These are phyloP conservation scores for Discoglossus pictus DNA, from an alignment of 2,797 vertebrate species.

Conservation along the genomic window DNA sequence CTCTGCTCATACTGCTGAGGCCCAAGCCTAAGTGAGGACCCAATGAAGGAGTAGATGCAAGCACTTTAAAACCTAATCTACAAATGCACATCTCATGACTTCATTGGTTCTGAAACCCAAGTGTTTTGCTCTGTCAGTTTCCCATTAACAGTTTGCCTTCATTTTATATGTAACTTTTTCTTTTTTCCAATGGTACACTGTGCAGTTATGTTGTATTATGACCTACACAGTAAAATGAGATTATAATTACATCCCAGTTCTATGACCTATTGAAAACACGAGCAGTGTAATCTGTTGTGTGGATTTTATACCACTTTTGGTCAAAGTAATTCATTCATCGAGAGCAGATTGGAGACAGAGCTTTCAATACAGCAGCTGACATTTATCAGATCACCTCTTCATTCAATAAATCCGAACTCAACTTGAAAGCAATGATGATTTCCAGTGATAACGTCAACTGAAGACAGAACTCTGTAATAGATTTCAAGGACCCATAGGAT, in stretches of 20 bases:
- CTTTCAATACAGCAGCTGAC: conserved; percentile 14
- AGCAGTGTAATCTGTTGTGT: not conserved
- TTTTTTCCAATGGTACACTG: not conserved
- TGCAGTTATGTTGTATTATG: conserved; percentile 1
- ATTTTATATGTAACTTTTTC: conserved; percentile 13
- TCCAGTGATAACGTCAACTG: conserved; percentile 25
- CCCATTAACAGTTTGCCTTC: no score
- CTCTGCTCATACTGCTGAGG: no score
- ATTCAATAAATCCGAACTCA: conserved; percentile 31
- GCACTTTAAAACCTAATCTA: no score
- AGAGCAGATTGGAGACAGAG: conserved; percentile 11
- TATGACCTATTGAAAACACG: conserved; percentile 1
- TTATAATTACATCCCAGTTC: conserved; percentile 18
- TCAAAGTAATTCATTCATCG: conserved; percentile 22
- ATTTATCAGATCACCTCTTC: conserved; percentile 40
- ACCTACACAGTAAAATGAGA: not conserved
- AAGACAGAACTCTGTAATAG: conserved; percentile 32
- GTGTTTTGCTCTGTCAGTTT: no score
- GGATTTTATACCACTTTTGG: conserved; percentile 9
- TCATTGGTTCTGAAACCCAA: no score
- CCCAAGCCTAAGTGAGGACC: no score
- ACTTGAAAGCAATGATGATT: conserved; percentile 40
- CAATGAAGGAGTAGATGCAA: no score
- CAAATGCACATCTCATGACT: no score
- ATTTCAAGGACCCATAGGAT: conserved; percentile 25